Conservation (phyloP, 2,797 vertebrate genomes). For the Pristis pectinata region DNA sequence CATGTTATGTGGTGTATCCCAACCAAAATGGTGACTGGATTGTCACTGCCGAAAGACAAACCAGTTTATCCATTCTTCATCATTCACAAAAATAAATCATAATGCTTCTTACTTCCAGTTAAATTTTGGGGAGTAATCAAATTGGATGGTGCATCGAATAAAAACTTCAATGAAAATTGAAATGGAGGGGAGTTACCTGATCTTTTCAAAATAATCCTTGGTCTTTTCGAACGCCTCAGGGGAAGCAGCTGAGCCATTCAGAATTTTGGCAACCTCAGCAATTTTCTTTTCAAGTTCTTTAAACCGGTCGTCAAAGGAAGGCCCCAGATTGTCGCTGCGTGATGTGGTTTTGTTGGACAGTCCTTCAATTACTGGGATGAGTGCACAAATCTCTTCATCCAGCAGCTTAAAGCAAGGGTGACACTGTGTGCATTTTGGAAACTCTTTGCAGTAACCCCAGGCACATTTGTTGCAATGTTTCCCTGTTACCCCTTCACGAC, state of each 20-base stretch:
- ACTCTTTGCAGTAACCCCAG: conserved; percentile 55
- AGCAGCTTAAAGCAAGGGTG: conserved; percentile 69
- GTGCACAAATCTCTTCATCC: conserved; percentile 53
- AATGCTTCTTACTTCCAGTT: neutral
- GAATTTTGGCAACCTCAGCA: conserved; percentile 53
- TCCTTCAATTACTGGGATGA: conserved; percentile 52
- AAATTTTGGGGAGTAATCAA: neutral
- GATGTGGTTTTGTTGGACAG: conserved; percentile 41
- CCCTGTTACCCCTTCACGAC: conserved; percentile 59
- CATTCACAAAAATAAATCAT: neutral
- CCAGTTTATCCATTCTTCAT: neutral
- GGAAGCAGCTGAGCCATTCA: conserved; percentile 55
- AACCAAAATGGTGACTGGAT: neutral
- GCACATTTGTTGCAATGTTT: conserved; percentile 66
- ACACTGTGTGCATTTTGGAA: conserved; percentile 67
- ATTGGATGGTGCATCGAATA: neutral
- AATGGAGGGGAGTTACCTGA: conserved; percentile 52
- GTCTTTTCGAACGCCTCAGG: conserved; percentile 49
- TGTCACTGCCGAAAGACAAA: neutral
- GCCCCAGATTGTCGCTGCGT: conserved; percentile 46
- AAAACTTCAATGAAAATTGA: neutral
- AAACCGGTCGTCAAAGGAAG: conserved; percentile 45
- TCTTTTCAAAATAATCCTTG: conserved; percentile 55
- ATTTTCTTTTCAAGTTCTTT: conserved; percentile 57
- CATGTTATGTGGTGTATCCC: neutral